Evolutionary conservation across 2,797 vertebrate genomes (phyloP).

Genomic region (Botia kubotai): DNA sequence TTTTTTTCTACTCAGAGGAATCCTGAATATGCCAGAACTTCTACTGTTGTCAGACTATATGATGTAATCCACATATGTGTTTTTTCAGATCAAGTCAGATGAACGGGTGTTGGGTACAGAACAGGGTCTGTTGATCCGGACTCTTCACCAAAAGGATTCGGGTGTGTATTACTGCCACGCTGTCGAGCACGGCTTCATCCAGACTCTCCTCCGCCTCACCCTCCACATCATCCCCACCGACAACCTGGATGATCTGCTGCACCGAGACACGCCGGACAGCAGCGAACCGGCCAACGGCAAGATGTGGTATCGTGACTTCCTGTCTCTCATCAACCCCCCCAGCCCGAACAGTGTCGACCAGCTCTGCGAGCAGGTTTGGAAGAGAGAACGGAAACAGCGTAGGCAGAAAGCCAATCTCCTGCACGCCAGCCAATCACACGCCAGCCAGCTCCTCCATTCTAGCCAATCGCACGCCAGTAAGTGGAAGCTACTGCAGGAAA

Average conservation of each 20-base stretch:
- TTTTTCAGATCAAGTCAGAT: slow-evolving; percentile 81
- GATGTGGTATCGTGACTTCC: slow-evolving; percentile 98
- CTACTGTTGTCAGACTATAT: not conserved
- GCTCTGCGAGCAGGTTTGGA: slow-evolving; percentile 99
- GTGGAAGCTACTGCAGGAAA: slow-evolving; percentile 98
- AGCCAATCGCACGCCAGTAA: slow-evolving; percentile 82
- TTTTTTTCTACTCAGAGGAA: not conserved
- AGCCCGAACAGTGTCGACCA: slow-evolving; percentile 96
- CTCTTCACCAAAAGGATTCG: slow-evolving; percentile 85
- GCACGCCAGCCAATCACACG: slow-evolving; percentile 70
- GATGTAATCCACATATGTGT: slow-evolving; percentile 6
- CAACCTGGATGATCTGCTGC: slow-evolving; percentile 90
- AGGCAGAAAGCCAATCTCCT: slow-evolving; percentile 84
- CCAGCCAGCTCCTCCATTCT: slow-evolving; percentile 49
- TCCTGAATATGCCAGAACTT: not conserved
- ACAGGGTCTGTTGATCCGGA: slow-evolving; percentile 91
- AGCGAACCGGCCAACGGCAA: slow-evolving; percentile 75
- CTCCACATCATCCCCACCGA: slow-evolving; percentile 93
- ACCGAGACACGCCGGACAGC: slow-evolving; percentile 80
- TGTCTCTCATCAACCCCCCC: slow-evolving; percentile 95
- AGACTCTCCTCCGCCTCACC: slow-evolving; percentile 91
- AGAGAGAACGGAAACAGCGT: slow-evolving; percentile 92
- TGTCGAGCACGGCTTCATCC: slow-evolving; percentile 96
- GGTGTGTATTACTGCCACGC: slow-evolving; percentile 93
- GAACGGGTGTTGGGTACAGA: slow-evolving; percentile 90